phyloP scores from a whole-genome alignment of 1,140 invertebrate genomes.

The Popillia japonica region DNA sequence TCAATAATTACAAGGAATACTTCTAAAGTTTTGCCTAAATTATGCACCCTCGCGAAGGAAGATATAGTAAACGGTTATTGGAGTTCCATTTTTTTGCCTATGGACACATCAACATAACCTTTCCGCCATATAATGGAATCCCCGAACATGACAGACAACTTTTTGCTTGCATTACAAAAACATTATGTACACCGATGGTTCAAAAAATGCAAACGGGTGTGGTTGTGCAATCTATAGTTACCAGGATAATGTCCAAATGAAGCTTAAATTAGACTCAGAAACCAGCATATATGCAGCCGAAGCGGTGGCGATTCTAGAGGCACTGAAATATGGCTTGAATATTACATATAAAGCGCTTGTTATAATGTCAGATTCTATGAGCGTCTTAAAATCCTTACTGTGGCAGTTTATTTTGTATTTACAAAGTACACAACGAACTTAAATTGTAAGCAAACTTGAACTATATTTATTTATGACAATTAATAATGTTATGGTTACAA shows the following conservation, averaged over 20 bases:
- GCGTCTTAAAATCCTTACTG: background rate
- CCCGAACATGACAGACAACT: background rate
- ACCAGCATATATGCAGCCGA: background rate
- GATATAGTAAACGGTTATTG: background rate
- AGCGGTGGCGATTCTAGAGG: background rate
- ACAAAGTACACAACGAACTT: no score
- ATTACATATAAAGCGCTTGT: background rate
- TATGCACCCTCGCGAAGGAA: background rate
- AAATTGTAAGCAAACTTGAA: no score
- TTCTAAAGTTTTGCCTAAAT: background rate
- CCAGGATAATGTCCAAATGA: background rate
- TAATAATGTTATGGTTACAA: no score
- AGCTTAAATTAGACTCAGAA: background rate
- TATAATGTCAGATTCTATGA: background rate
- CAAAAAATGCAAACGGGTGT: background rate
- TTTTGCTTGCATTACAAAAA: background rate
- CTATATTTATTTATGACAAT: no score
- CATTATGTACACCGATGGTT: background rate
- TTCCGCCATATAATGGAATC: background rate
- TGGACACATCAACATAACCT: background rate
- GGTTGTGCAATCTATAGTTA: background rate
- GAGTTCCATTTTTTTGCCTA: background rate
- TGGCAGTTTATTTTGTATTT: no score
- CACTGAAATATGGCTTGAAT: background rate
- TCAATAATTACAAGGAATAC: background rate